Base-by-base conservation (phyloP, 2,113 vertebrate genomes). In the Carassius gibelio region DNA sequence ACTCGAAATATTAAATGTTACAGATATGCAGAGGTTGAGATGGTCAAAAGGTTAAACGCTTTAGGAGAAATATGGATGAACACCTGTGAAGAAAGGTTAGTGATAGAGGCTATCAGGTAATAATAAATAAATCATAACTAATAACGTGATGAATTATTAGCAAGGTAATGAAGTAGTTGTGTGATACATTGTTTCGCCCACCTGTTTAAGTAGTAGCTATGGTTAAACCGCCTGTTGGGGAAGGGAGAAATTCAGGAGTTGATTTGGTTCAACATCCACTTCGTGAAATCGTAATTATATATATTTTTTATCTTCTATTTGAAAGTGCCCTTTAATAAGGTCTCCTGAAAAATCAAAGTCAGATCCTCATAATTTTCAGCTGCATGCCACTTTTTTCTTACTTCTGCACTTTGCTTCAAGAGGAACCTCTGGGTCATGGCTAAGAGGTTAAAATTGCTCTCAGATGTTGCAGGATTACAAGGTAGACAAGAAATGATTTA, bases 1-100 rank as follows among this genome's bases (percentile, higher is more conserved):
- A 74, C 38, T 74, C n/a, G 34, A 10, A 14, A n/a, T 74, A 59
- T 57, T 19, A 55, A 17, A 48, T 6, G 17, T 59, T 59, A 59
- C 19, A 59, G 38, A 45, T 13, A 74, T 23, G 71, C 38, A 45
- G 71, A 48, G 13, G 36, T 23, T 74, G 21, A 74, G 38, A 74
- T 45, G 38, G 21, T 74, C 71, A 74, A 74, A 74, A 15, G 19
- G 71, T 42, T 48, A 42, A 45, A 21, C 48, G 71, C 10, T 74
- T 74, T n/a, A 74, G 71, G 21, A 74, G 10, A 74, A 74, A 14
- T 48, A 45, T 23, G 38, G 38, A 74, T 23, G 38, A 45, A 48
- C 71, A 74, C 21, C 71, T 74, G 71, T 45, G 71, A 45, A 23
- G 38, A 72, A 72, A 72, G 69, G 38, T 45, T 14, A 74, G 71